phyloP scores from a whole-genome alignment of 1,140 invertebrate genomes.

The Drosophila kanapiae region DNA sequence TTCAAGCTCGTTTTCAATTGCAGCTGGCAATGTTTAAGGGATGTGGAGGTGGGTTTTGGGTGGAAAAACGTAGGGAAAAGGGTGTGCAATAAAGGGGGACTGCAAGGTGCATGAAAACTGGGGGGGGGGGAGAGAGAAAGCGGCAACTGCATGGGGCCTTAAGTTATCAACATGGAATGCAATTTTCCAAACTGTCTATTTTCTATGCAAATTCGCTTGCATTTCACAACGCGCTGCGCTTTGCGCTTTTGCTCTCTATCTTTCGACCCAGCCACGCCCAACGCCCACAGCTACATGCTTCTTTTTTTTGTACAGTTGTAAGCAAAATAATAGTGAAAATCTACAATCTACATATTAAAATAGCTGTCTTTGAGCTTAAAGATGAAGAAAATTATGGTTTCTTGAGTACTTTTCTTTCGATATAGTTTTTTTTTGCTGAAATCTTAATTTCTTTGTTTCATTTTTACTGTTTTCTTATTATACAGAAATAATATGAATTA shows the following conservation, averaged over 20 bases:
- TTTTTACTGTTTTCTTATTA: neutral
- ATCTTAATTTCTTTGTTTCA: neutral
- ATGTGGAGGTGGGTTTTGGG: neutral
- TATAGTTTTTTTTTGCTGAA: neutral
- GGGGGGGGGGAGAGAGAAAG: neutral
- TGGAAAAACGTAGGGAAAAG: neutral
- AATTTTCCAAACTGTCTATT: constrained; percentile 83
- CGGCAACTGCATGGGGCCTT: constrained; percentile 63
- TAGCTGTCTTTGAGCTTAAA: neutral
- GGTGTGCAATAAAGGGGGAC: neutral
- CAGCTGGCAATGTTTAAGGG: constrained; percentile 55
- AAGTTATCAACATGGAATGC: constrained; percentile 83
- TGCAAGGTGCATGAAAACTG: constrained; percentile 29
- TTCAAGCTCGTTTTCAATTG: constrained; percentile 66
- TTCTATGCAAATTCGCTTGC: constrained; percentile 81
- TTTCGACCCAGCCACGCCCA: constrained; percentile 14
- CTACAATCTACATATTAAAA: too few species aligned
- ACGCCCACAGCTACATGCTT: neutral
- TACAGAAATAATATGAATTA: neutral
- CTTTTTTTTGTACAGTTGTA: neutral
- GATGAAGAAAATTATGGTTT: neutral
- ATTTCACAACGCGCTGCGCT: constrained; percentile 62
- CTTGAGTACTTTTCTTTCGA: neutral
- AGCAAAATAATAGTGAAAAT: neutral
- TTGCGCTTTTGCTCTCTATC: constrained; percentile 20